Percentiles rank a stretch among this genome's conserved stretches.
These are phyloP conservation scores for Rafetus swinhoei DNA, from an alignment of 2,113 vertebrate genomes.

Conservation along the genomic window DNA sequence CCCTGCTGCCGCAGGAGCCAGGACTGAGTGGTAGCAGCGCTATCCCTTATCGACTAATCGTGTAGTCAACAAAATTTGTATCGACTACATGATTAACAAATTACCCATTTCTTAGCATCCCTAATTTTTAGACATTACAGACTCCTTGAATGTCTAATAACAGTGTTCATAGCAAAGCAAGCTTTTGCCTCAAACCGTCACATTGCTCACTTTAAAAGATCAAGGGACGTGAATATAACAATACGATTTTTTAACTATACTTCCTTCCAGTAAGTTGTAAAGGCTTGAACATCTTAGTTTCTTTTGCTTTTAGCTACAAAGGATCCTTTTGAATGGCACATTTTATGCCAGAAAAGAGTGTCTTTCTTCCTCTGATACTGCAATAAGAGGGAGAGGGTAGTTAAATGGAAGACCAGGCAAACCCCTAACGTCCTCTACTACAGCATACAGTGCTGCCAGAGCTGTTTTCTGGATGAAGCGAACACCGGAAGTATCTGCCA, in stretches of 20 bases:
- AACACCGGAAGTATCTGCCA: too few species aligned
- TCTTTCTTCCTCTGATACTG: neutral
- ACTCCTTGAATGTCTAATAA: neutral
- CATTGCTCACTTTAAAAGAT: neutral
- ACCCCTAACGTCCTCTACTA: neutral
- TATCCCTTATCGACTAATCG: too few species aligned
- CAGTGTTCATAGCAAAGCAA: neutral
- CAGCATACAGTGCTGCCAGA: neutral
- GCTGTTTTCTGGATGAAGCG: too few species aligned
- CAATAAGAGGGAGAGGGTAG: neutral
- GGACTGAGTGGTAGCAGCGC: too few species aligned
- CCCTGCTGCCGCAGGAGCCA: too few species aligned
- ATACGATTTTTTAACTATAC: neutral
- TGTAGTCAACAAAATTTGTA: too few species aligned
- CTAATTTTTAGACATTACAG: neutral
- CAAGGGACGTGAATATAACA: neutral
- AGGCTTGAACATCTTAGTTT: fast-evolving
- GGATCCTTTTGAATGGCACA: neutral
- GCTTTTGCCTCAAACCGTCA: neutral
- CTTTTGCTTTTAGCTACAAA: fast-evolving
- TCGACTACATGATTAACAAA: too few species aligned
- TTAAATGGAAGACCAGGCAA: neutral
- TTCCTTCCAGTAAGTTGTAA: neutral
- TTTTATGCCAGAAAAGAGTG: neutral
- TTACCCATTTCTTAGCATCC: too few species aligned